Evolutionary conservation across 2,797 vertebrate species (phyloP).

Genomic region (Oreochromis grahami): DNA sequence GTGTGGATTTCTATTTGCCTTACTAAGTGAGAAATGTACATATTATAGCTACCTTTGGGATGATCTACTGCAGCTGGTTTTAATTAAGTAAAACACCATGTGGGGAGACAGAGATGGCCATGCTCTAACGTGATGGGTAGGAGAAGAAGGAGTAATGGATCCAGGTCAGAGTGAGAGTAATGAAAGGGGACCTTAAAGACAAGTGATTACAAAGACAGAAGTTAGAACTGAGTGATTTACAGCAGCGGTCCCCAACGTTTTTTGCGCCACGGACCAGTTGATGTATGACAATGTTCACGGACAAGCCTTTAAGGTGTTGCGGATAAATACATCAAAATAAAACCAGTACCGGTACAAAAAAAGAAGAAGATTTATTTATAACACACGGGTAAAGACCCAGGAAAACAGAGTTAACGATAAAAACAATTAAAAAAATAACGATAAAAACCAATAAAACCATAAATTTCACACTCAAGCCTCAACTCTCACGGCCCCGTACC

Average conservation of each 20-base stretch:
- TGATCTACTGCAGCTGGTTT: slow-evolving; percentile 6
- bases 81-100: slow-evolving; percentile 34
- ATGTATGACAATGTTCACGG: rapidly evolving
- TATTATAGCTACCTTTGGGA: background rate
- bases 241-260: background rate
- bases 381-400: background rate
- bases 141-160: background rate
- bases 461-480: background rate
- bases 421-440: rapidly evolving
- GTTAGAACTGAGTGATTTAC: background rate
- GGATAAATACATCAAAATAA: background rate
- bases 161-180: background rate
- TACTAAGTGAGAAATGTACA: slow-evolving; percentile 32
- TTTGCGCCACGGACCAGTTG: background rate
- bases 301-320: background rate
- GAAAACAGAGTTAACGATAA: background rate
- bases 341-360: background rate
- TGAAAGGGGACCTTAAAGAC: background rate
- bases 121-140: background rate
- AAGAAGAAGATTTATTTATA: background rate
- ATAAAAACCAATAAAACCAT: background rate
- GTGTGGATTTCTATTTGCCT: slow-evolving; percentile 31
- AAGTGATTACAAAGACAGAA: background rate
- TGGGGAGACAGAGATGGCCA: background rate
- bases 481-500: background rate